A percentile compares a stretch with the other conserved stretches of the same genome.
Conservation (phyloP, 1,140 invertebrate genomes). For the Procambarus clarkii region DNA sequence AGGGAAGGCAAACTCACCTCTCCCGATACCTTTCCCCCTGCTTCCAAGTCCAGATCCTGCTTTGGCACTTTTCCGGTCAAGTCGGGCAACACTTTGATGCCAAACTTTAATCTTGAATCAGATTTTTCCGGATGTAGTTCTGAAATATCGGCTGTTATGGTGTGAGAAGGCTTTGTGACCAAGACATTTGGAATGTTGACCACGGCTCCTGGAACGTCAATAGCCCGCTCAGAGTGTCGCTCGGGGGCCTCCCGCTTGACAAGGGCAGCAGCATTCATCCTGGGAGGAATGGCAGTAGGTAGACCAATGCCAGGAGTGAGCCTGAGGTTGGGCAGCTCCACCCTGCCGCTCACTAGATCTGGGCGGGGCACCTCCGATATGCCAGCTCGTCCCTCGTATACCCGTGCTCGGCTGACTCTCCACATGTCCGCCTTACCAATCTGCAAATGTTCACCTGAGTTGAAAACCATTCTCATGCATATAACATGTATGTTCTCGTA, state of each 20-base stretch:
- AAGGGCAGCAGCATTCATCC: neutral
- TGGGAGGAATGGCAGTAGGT: neutral
- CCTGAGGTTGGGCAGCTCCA: constrained; percentile 13
- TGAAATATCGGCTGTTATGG: neutral
- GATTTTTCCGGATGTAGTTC: constrained; percentile 21
- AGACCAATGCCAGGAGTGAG: neutral
- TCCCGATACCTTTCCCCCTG: constrained; percentile 19
- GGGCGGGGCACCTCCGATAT: constrained; percentile 33
- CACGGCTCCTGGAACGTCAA: constrained; percentile 55
- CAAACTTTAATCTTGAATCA: constrained; percentile 46
- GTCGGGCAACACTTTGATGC: constrained; percentile 61
- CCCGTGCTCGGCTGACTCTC: constrained; percentile 19
- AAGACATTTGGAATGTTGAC: neutral
- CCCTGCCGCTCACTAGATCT: constrained; percentile 44
- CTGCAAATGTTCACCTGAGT: constrained; percentile 19
- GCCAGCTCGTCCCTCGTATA: neutral
- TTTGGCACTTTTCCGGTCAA: constrained; percentile 29
- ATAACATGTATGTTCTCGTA: neutral
- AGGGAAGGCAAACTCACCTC: neutral
- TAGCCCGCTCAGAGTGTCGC: constrained; percentile 64
- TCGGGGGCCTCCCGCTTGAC: constrained; percentile 56
- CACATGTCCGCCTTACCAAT: constrained; percentile 64
- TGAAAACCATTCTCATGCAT: neutral
- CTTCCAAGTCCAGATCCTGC: constrained; percentile 47
- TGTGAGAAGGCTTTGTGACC: neutral